phyloP scores from a whole-genome alignment of 2,113 vertebrate genomes.

The Mustela lutreola region DNA sequence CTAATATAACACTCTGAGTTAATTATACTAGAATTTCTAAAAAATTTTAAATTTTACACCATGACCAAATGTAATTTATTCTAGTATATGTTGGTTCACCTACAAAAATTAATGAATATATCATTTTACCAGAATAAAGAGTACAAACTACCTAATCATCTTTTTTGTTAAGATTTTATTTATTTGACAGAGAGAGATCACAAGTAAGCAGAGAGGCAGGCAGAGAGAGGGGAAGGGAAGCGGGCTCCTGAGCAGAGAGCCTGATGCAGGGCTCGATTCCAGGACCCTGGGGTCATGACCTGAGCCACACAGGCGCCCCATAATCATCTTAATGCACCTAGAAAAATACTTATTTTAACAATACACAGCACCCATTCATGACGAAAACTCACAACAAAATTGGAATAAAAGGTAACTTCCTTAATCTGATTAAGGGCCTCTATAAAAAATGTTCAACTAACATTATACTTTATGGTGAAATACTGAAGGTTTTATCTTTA shows the following conservation, averaged over 20 bases:
- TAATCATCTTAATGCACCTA: background rate
- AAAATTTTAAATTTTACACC: background rate
- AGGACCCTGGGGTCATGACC: too few species aligned
- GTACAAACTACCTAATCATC: background rate
- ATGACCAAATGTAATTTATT: background rate
- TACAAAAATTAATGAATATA: background rate
- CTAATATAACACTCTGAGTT: background rate
- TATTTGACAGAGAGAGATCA: too few species aligned
- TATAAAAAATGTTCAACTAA: background rate
- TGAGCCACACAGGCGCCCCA: too few species aligned
- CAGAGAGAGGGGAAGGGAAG: too few species aligned
- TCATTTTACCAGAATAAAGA: background rate
- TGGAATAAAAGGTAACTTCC: background rate
- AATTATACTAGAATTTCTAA: background rate
- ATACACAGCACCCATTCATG: background rate
- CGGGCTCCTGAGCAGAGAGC: too few species aligned
- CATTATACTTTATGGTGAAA: background rate
- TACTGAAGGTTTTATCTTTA: background rate
- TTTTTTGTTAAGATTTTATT: background rate
- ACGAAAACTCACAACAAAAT: background rate
- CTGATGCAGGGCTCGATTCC: too few species aligned
- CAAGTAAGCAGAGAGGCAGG: too few species aligned
- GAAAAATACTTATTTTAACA: background rate
- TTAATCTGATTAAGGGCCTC: background rate
- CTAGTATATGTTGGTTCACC: background rate